These are phyloP conservation scores for Astreopora myriophthalma DNA, from an alignment of 64 coral and sea anemone genomes.

Conservation along the genomic window DNA sequence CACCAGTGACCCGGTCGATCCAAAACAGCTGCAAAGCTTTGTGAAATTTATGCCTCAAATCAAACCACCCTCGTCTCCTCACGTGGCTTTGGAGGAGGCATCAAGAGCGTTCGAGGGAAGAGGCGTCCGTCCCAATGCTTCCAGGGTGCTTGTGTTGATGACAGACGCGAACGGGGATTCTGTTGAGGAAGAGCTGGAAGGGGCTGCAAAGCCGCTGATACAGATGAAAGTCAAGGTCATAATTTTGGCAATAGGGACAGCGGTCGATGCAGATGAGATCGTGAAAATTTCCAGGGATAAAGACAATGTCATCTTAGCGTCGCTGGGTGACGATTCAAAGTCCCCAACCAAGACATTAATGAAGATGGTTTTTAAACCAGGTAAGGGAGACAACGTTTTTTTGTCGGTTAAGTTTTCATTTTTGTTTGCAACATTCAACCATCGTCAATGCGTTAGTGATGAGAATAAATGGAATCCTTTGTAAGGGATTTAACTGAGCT, in stretches of 20 bases:
- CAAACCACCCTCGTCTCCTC: slow-evolving; percentile 4
- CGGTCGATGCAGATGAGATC: slow-evolving; percentile 14
- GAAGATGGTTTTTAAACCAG: slow-evolving; percentile 29
- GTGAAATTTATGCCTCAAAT: not conserved
- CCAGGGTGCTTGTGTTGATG: slow-evolving; percentile 44
- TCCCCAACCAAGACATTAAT: not conserved
- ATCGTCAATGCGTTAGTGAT: too few relatives aligned
- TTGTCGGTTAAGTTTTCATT: not conserved
- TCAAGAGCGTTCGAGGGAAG: not conserved
- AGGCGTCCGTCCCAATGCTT: slow-evolving; percentile 31
- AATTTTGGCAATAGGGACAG: slow-evolving; percentile 3
- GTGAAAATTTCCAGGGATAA: slow-evolving; percentile 5
- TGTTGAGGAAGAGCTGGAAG: not conserved
- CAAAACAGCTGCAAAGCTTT: not conserved
- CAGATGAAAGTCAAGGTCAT: slow-evolving; percentile 15
- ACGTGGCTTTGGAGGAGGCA: slow-evolving; percentile 6
- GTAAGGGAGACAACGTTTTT: not conserved
- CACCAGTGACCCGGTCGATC: not conserved
- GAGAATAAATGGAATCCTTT: too few relatives aligned
- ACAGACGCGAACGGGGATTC: slow-evolving; percentile 13
- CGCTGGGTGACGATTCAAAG: not conserved
- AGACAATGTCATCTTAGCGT: slow-evolving; percentile 20
- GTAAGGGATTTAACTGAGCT: too few relatives aligned
- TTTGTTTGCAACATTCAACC: not conserved
- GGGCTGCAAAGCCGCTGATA: not conserved